Evolutionary conservation across 2,113 vertebrate genomes (phyloP), one percentile per base, ranked within the genome.

Genomic region (Gallinago jamesoni): DNA sequence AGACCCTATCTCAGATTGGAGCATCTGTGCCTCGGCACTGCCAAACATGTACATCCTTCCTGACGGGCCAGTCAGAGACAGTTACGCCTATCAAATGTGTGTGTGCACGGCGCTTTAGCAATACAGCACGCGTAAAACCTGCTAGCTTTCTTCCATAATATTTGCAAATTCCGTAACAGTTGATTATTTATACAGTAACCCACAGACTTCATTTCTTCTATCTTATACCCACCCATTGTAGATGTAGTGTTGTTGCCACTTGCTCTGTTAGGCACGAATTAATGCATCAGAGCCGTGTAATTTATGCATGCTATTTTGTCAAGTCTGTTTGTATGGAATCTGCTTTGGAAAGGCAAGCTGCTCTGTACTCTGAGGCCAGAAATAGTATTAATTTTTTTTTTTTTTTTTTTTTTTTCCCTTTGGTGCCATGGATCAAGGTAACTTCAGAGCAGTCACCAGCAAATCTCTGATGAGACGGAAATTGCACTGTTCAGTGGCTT

Each of bases 251-350:
- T 95, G 85, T 70, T 92, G 82, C 96, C 87, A 95, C 91, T 97
- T 96, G 96, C 95, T 98, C 96, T 97, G 95, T 94, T 96, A 97
- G 82, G 93, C 91, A 97, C 37, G 9, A 97, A 97, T 97, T 90
- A 98, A 97, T 94, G 94, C 89, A 87, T 74, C 83, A 35, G 63
- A 96, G 79, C 87, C 69, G 11, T 87, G 82, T 96, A 97, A 98
- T 97, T 97, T 98, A 98, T 97, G 95, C 94, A 84, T 83, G 94
- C 91, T 96, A 96, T 96, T 97, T 91, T 96, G 93, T 97, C 95
- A 93, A 93, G 94, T 87, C 94, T 94, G 89, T 85, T 96, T 97
- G 96, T 94, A 97, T 84, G 95, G 96, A 96, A 97, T 95, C 92
- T 96, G 90, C 75, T 82, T 52, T 69, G 81, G 94, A 94, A 96